Evolutionary conservation across 2,888 invertebrate genomes (phyloP), one percentile per base, ranked within the genome.

Genomic region (Pomacea canaliculata): DNA sequence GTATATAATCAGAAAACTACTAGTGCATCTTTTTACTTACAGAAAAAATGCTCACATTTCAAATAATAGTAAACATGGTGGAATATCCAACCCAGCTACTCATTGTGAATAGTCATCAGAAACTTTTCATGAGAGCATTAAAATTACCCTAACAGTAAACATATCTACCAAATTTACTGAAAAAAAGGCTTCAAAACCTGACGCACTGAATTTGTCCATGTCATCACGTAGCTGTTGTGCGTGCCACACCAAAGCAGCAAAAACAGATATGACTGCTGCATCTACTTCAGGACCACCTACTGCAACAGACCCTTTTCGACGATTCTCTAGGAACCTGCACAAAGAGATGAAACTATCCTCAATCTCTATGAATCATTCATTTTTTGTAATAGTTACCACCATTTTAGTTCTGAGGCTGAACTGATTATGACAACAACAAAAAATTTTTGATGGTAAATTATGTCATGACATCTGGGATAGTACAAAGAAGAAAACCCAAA

Each of bases 231-330:
- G 85, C 70, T 85, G 85, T 79, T 90, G 90, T 16, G 89, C 89
- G 79, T 90, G 90, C 90, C 90, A 90, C 37, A 90, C 81, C 4
- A 90, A 83, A 18, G 90, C 89, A 65, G 87, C 83, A 84, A 90
- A 90, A 23, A 89, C 85, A 2, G 87, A 82, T 16, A 79, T 76
- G 9, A 90, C 81, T n/a, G 89, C 88, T 23, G 79, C 68, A 62
- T 85, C 85, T 46, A 90, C 83, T 63, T 82, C 84, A 27, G 83
- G 83, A 8, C 89, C 89, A 18, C 89, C 90, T 19, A 88, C 79
- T 9, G 67, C 59, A 49, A 63, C 51, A 69, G 49, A 16, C 51
- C 48, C 51, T 46, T 73, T 73, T 10, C 68, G 67, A 16, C 66
- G 46, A 23, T 70, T 59, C 62, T 69, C 70, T 62, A 49, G 63